Evolutionary conservation across 2,113 vertebrate genomes (phyloP).

Genomic region (Hippopotamus amphibius): DNA sequence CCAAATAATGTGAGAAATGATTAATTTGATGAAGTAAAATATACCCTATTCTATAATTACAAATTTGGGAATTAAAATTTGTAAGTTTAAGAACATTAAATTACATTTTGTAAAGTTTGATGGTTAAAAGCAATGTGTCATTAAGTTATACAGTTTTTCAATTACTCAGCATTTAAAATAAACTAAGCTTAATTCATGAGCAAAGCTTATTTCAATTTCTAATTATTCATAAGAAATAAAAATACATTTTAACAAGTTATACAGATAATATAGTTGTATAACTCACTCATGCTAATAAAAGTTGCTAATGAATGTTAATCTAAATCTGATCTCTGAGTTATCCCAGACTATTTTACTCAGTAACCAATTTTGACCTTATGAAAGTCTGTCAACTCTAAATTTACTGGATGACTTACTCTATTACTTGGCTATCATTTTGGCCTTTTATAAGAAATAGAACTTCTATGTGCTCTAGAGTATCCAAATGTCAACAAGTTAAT

Average conservation of each 20-base stretch:
- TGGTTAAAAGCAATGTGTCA: background rate
- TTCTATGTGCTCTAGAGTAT: constrained; percentile 53
- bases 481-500: constrained; percentile 63
- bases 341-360: constrained; percentile 63
- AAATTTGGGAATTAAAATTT: background rate
- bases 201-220: background rate
- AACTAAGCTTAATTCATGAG: background rate
- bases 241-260: background rate
- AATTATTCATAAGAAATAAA: constrained; percentile 29
- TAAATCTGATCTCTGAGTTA: constrained; percentile 62
- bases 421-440: background rate
- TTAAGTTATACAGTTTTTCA: background rate
- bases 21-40: background rate
- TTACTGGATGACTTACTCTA: constrained; percentile 18
- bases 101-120: background rate
- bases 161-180: constrained; percentile 9
- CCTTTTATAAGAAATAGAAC: constrained; percentile 57
- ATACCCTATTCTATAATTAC: constrained; percentile 9
- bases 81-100: background rate
- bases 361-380: constrained; percentile 37
- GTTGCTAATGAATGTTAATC: constrained; percentile 45
- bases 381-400: constrained; percentile 52
- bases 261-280: background rate
- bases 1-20: background rate
- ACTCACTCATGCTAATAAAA: background rate